phyloP scores from a whole-genome alignment of 2,888 invertebrate species.

The Andrena marginata region DNA sequence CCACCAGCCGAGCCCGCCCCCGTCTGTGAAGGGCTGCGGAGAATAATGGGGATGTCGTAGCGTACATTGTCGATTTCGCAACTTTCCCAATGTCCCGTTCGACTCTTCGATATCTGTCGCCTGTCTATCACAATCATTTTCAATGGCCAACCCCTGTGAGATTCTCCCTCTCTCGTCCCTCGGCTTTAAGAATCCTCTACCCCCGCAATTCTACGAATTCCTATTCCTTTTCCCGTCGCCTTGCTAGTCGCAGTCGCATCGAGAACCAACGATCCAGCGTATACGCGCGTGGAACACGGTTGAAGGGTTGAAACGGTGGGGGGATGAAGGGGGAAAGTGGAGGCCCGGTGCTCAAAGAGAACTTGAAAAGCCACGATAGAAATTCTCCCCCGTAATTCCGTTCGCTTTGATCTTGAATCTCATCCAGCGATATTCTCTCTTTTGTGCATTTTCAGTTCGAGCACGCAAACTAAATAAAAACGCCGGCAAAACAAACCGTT shows the following conservation, averaged over 20 bases:
- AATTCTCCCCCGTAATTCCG: constrained; percentile 52
- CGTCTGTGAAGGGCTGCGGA: constrained; percentile 15
- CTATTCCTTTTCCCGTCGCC: constrained; percentile 3
- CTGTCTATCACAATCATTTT: neutral
- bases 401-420: constrained; percentile 55
- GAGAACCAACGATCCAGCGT: constrained; percentile 19
- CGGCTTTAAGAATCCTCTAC: no score
- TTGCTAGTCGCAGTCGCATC: neutral
- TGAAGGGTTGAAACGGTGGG: neutral
- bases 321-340: neutral
- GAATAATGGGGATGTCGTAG: constrained; percentile 65
- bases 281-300: neutral
- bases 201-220: neutral
- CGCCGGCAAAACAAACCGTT: constrained; percentile 39
- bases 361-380: constrained; percentile 54
- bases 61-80: constrained; percentile 64
- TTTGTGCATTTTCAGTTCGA: constrained; percentile 48
- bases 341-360: constrained; percentile 44
- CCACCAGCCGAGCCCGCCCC: constrained; percentile 50
- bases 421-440: constrained; percentile 40
- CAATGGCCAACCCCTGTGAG: no score
- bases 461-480: constrained; percentile 49
- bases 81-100: constrained; percentile 45
- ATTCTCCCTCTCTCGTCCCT: no score
- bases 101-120: constrained; percentile 40